Percentiles rank a stretch among this genome's conserved stretches.
phyloP scores from a whole-genome alignment of 2,888 invertebrate species.

The Lissocephala sabroskyi region DNA sequence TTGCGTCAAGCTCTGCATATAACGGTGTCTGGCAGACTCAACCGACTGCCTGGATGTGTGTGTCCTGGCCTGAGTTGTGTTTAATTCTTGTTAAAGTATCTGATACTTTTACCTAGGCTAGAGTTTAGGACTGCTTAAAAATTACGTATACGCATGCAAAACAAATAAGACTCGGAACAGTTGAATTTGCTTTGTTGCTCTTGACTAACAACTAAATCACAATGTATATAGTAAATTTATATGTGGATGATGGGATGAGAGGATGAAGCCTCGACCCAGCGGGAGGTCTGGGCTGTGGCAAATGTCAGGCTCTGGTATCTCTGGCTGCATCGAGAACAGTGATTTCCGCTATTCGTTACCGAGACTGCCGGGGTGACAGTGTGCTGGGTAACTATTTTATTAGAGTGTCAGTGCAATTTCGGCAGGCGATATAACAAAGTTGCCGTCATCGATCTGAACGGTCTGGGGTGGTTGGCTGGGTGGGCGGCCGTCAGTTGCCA shows the following conservation, averaged over 20 bases:
- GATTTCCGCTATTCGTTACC: slow-evolving; percentile 8
- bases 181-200: neutral
- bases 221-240: too few relatives aligned
- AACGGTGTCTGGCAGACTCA: too few relatives aligned
- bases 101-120: too few relatives aligned
- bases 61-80: too few relatives aligned
- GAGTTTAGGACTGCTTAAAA: too few relatives aligned
- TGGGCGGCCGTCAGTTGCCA: neutral
- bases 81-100: too few relatives aligned
- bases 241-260: too few relatives aligned
- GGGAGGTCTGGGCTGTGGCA: neutral
- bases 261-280: too few relatives aligned
- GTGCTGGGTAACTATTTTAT: slow-evolving; percentile 4
- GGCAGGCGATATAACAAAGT: slow-evolving; percentile 26
- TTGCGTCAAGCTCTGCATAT: slow-evolving; percentile 1
- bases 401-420: slow-evolving; percentile 18
- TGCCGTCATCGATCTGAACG: slow-evolving; percentile 29
- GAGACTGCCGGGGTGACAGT: neutral
- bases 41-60: too few relatives aligned
- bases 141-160: too few relatives aligned
- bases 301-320: neutral
- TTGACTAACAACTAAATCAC: slow-evolving; percentile 30
- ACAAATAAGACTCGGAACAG: neutral
- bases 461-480: neutral
- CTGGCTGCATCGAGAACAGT: slow-evolving; percentile 12